These are phyloP conservation scores for Leptinotarsa peninsularis DNA, from an alignment of 2,888 invertebrate genomes.

Conservation along the genomic window DNA sequence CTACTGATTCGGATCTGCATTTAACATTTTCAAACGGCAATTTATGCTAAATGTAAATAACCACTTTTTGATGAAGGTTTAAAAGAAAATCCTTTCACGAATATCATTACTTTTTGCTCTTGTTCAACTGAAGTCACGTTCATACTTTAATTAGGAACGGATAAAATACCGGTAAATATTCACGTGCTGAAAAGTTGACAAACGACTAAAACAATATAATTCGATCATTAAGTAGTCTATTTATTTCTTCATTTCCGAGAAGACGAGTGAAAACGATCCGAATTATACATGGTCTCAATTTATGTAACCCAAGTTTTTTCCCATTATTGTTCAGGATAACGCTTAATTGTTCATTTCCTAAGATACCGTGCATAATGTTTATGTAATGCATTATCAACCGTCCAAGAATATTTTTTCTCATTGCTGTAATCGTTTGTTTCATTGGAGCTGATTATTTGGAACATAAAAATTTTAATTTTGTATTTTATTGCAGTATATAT, in stretches of 20 bases:
- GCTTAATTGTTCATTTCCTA: conserved; percentile 24
- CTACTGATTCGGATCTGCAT: too few species aligned
- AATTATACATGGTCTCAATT: conserved; percentile 24
- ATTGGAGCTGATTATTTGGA: not conserved
- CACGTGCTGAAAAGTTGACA: conserved; percentile 20
- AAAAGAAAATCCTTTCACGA: not conserved
- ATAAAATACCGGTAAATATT: conserved; percentile 4
- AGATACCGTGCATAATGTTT: conserved; percentile 17
- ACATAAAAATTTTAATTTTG: too few species aligned
- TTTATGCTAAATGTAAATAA: not conserved
- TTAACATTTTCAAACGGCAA: too few species aligned
- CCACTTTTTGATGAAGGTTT: not conserved
- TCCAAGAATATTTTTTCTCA: not conserved
- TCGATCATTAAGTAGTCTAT: conserved; percentile 1
- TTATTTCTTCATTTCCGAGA: conserved; percentile 10
- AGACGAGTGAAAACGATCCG: conserved; percentile 26
- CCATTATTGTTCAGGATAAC: conserved; percentile 23
- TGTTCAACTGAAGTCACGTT: conserved; percentile 3
- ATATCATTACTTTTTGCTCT: not conserved
- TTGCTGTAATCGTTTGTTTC: not conserved
- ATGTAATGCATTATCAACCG: conserved; percentile 7
- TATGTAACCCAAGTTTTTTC: conserved; percentile 27
- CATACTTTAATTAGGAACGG: not conserved
- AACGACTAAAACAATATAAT: not conserved
- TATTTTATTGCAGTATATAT: too few species aligned